A percentile compares a stretch with the other conserved stretches of the same genome.
These are phyloP conservation scores for Hestina assimilis DNA, from an alignment of 1,140 invertebrate species.

Conservation along the genomic window DNA sequence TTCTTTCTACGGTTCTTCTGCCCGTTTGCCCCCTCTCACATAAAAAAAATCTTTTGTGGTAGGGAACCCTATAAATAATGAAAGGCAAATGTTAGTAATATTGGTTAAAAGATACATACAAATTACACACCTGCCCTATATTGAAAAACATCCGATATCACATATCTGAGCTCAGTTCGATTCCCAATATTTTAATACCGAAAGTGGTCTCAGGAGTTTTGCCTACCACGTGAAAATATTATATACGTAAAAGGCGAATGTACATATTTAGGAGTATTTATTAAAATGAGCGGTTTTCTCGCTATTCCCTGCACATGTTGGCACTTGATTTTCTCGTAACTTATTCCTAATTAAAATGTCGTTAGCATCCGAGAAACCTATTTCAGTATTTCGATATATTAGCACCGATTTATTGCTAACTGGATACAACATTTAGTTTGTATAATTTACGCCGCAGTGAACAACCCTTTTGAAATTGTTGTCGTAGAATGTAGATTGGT, in stretches of 20 bases:
- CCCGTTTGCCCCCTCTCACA: too few species aligned
- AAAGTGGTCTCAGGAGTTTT: constrained; percentile 5
- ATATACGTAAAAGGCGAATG: background rate
- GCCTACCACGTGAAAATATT: background rate
- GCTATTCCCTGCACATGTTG: constrained; percentile 1
- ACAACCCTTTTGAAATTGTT: too few species aligned
- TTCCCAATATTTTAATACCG: constrained; percentile 4
- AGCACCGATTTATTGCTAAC: constrained; percentile 9
- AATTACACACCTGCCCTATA: too few species aligned
- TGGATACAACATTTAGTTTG: constrained; percentile 1
- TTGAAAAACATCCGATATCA: background rate
- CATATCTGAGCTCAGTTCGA: background rate
- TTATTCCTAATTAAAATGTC: constrained; percentile 15
- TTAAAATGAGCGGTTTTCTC: background rate
- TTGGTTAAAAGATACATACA: too few species aligned
- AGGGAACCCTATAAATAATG: too few species aligned
- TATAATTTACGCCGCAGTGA: too few species aligned
- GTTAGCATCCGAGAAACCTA: constrained; percentile 3
- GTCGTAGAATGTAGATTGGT: too few species aligned
- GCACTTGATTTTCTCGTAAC: background rate
- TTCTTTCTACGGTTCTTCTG: too few species aligned
- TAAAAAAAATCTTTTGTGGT: too few species aligned
- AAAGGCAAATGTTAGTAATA: too few species aligned
- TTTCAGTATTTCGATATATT: background rate
- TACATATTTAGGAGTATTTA: background rate